A percentile compares a stretch with the other conserved stretches of the same genome.
These are phyloP conservation scores for Acleris emargana DNA, from an alignment of 2,888 invertebrate species.

Conservation along the genomic window DNA sequence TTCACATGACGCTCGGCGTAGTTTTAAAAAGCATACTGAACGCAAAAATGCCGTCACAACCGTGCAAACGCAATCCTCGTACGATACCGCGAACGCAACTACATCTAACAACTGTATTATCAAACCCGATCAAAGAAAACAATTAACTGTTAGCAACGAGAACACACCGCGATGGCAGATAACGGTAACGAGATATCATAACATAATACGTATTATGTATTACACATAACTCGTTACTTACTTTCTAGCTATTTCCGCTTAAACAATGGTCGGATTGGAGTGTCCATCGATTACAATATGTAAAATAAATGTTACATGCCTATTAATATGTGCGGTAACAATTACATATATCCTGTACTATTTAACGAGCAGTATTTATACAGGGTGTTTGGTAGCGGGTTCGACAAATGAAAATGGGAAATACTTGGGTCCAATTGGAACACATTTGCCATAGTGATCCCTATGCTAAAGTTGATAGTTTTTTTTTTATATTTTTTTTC, in stretches of 20 bases:
- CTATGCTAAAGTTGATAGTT: too few relatives aligned
- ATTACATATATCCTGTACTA: neutral
- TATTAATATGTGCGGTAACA: neutral
- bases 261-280: constrained; percentile 26
- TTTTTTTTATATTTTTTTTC: too few relatives aligned
- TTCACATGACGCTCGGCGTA: too few relatives aligned
- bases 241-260: constrained; percentile 36
- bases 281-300: constrained; percentile 19
- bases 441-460: too few relatives aligned
- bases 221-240: constrained; percentile 34
- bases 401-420: too few relatives aligned
- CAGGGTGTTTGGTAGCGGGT: too few relatives aligned
- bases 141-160: constrained; percentile 26
- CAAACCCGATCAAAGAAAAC: constrained; percentile 31
- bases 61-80: too few relatives aligned
- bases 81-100: too few relatives aligned
- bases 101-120: neutral
- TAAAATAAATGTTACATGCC: neutral
- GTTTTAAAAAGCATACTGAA: too few relatives aligned
- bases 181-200: constrained; percentile 35
- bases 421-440: too few relatives aligned
- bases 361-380: too few relatives aligned
- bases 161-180: constrained; percentile 29
- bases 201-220: constrained; percentile 23
- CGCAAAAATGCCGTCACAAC: too few relatives aligned